phyloP scores from a whole-genome alignment of 1,140 invertebrate species.

The Macrocentrus cingulum region DNA sequence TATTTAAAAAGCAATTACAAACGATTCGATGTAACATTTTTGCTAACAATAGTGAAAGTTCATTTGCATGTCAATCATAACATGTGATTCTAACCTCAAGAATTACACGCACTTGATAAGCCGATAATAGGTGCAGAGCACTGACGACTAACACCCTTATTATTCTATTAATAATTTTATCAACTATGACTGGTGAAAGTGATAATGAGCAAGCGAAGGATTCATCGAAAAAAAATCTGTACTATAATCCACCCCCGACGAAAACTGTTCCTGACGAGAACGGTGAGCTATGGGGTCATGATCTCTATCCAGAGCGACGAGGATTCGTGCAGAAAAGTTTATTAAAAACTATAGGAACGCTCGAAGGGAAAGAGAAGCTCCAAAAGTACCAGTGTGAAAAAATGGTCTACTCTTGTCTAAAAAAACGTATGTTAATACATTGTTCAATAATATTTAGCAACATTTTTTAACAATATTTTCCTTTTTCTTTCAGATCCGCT shows the following conservation, averaged over 20 bases:
- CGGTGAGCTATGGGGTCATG: constrained; percentile 64
- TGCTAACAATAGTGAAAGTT: too few relatives aligned
- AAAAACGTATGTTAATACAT: constrained; percentile 65
- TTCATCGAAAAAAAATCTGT: neutral
- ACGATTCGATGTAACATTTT: too few relatives aligned
- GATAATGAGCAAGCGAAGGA: neutral
- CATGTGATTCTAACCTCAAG: too few relatives aligned
- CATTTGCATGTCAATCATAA: too few relatives aligned
- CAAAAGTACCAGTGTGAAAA: constrained; percentile 79
- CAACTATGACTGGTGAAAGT: neutral
- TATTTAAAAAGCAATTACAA: too few relatives aligned
- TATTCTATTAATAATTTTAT: too few relatives aligned
- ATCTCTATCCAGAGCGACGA: constrained; percentile 83
- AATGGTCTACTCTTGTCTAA: constrained; percentile 74
- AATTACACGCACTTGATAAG: too few relatives aligned
- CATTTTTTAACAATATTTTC: constrained; percentile 19
- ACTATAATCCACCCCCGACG: neutral
- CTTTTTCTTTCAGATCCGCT: constrained; percentile 65
- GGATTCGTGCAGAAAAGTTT: constrained; percentile 61
- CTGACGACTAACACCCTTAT: too few relatives aligned
- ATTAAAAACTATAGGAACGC: constrained; percentile 63
- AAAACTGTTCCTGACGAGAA: constrained; percentile 24
- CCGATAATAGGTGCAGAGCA: too few relatives aligned
- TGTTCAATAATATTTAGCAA: constrained; percentile 2
- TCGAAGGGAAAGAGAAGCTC: constrained; percentile 68